phyloP scores from a whole-genome alignment of 2,888 invertebrate species.

The Ophion costatus region DNA sequence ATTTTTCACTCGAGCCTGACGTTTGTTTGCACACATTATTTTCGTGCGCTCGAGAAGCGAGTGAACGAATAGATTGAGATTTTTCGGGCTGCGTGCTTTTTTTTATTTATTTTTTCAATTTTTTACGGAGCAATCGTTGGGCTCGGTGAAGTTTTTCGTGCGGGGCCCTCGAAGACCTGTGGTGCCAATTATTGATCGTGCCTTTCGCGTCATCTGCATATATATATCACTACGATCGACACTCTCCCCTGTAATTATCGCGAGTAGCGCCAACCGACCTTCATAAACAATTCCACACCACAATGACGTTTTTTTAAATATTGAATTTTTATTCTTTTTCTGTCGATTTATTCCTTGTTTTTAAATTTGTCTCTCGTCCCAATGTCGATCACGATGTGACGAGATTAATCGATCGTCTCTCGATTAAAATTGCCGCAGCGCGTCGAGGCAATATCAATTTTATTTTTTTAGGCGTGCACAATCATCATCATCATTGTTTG shows the following conservation, averaged over 20 bases:
- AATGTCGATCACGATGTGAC: constrained; percentile 20
- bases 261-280: constrained; percentile 34
- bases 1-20: not conserved
- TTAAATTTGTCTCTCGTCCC: not conserved
- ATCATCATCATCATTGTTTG: not conserved
- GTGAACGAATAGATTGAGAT: not conserved
- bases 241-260: constrained; percentile 61
- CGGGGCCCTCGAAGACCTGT: not conserved
- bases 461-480: not conserved
- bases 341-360: not conserved
- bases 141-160: not conserved
- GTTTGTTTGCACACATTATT: not conserved
- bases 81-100: not conserved
- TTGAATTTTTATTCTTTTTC: not conserved
- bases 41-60: not conserved
- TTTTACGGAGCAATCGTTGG: not conserved
- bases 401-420: constrained; percentile 27
- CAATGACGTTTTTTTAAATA: constrained; percentile 26
- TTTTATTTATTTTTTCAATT: not conserved
- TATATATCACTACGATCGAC: constrained; percentile 54
- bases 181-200: constrained; percentile 7
- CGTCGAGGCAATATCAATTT: constrained; percentile 3
- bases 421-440: constrained; percentile 47
- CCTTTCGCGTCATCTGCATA: not conserved
- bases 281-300: constrained; percentile 58